Evolutionary conservation across 1,140 invertebrate species (phyloP), one percentile per base, ranked within the genome.

Genomic region (Drosophila repleta): DNA sequence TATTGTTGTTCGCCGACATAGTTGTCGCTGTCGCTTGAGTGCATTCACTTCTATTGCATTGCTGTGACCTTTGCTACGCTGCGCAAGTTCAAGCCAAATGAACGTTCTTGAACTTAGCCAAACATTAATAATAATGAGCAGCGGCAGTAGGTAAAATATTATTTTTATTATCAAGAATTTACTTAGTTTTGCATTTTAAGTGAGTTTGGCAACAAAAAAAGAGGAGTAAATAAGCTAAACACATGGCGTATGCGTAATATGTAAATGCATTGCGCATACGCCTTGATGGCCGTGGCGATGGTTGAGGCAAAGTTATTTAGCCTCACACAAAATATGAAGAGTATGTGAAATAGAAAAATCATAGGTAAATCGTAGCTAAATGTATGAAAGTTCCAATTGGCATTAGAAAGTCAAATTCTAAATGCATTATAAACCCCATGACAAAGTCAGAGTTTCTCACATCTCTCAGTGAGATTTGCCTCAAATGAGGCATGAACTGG

Each of bases 41-140:
- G 81, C 81, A 85, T 87, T 87, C 63, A 75, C 74, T 72, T 85
- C 81, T 85, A 85, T 78, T 79, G 58, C 82, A 76, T 64, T 79
- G 65, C 17, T 18, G 65, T 69, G 82, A 80, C 78, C 81, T 85
- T 81, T 78, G 49, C 32, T 13, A 35, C 10, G 32, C 32, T 35
- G 32, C 32, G 32, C 81, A 85, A 85, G 81, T 85, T 85, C 81
- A 87, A 53, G 74, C 43, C 70, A 46, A 77, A 81, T 53, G 82
- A 82, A 85, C 81, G 81, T 85, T 69, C 81, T 85, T 87, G 82
- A 85, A 85, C 81, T 67, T 26, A 20, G 15, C 48, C 48, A 29
- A 56, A 32, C 37, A 57, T 48, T 13, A 32, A 17, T 13, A 70
- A 70, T 64, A 35, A 35, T 35, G 11, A 35, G 32, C 32, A 35